Base-by-base conservation (phyloP, 2,113 vertebrate genomes). In the Nothobranchius kuhntae region DNA sequence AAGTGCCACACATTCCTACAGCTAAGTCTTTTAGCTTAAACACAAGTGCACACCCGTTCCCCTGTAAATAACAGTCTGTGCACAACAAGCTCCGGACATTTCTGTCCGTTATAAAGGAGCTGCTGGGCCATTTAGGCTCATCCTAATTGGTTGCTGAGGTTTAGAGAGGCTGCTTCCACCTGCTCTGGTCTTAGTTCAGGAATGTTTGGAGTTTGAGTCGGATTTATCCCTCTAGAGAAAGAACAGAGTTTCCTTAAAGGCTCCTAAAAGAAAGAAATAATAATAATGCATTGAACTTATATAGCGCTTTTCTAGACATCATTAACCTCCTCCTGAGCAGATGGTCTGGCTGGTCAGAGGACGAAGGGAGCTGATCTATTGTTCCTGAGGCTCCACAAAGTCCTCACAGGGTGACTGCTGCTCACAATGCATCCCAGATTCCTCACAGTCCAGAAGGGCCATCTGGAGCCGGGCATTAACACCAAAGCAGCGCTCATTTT, bases 341-440 rank as follows among this genome's bases (percentile, higher is more conserved):
- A 93, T 93, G 91, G 92, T 78, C 60, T 50, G 78, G 70, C 78
- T 52, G 58, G 77, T 55, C 75, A 84, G 9, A 64, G 68, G 72
- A 71, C 78, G 73, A 71, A 75, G 48, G 82, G 78, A 71, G 75
- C 52, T 73, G 26, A 72, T 84, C 84, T 84, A 86, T 91, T 89
- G 89, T 91, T 87, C 63, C 71, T 17, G 17, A 64, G 44, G 75
- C 26, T 78, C 55, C 75, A 73, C 78, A 74, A 68, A 75, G 73
- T 84, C 90, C 81, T 86, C 58, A 3, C 63, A 2, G 80, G 69
- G 61, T 60, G 72, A 69, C 71, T 3, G 58, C 42, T 4, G 73
- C 68, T 53, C 67, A 85, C 86, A 90, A 82, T 74, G 72, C 88
- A 53, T 42, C 75, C 65, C 62, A 45, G 71, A 86, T 75, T 61